phyloP scores from a whole-genome alignment of 2,888 invertebrate genomes.

The Teinopalpus imperialis region DNA sequence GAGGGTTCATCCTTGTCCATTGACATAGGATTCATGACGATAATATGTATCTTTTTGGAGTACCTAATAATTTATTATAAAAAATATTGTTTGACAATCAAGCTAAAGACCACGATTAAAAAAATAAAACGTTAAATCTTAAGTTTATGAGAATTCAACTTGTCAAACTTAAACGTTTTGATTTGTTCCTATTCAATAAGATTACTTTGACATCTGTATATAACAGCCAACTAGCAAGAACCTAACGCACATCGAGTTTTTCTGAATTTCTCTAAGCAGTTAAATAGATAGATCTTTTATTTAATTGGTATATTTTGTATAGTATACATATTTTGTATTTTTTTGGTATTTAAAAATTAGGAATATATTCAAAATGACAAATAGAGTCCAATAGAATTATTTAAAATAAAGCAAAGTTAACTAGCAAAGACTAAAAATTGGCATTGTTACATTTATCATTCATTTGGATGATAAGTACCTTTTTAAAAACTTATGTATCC shows the following conservation, averaged over 20 bases:
- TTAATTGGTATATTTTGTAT: too few relatives aligned
- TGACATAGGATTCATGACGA: slow-evolving; percentile 70
- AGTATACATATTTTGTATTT: too few relatives aligned
- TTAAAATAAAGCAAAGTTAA: not conserved
- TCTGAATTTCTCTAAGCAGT: too few relatives aligned
- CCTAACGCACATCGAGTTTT: too few relatives aligned
- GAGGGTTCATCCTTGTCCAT: slow-evolving; percentile 75
- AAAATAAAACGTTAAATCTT: too few relatives aligned
- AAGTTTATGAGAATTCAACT: not conserved
- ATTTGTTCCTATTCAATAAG: slow-evolving; percentile 7
- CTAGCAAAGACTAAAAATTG: not conserved
- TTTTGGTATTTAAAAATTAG: too few relatives aligned
- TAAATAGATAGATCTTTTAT: too few relatives aligned
- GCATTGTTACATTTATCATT: slow-evolving; percentile 12
- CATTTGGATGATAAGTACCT: slow-evolving; percentile 15
- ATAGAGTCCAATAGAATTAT: too few relatives aligned
- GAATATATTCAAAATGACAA: too few relatives aligned
- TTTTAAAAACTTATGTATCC: slow-evolving; percentile 48
- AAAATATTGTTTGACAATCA: too few relatives aligned
- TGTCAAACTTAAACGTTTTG: slow-evolving; percentile 3
- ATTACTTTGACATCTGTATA: slow-evolving; percentile 16
- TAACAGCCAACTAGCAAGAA: too few relatives aligned
- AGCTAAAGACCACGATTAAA: too few relatives aligned
- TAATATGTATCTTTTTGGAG: slow-evolving; percentile 4
- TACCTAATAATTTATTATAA: slow-evolving; percentile 1